Evolutionary conservation across 1,140 invertebrate genomes (phyloP).

Genomic region (Orchesella cincta): DNA sequence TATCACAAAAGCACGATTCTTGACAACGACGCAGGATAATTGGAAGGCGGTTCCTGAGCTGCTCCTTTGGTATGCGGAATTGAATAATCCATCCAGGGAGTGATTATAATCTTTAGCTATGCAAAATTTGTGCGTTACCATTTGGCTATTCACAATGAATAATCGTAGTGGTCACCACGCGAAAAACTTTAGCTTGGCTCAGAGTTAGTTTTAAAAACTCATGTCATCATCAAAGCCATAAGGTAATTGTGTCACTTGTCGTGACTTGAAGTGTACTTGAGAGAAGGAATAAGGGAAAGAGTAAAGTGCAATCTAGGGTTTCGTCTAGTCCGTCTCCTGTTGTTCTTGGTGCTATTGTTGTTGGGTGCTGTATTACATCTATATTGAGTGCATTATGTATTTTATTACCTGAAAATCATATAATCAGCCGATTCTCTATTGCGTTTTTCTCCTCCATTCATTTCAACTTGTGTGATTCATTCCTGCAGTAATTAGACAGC

Average conservation of each 20-base stretch:
- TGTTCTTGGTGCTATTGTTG: too few species aligned
- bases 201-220: not conserved
- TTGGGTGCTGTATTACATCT: not conserved
- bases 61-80: constrained; percentile 5
- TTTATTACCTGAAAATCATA: not conserved
- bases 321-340: too few species aligned
- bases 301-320: not conserved
- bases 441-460: too few species aligned
- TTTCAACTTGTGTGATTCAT: too few species aligned
- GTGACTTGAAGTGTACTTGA: constrained; percentile 16
- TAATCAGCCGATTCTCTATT: too few species aligned
- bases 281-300: not conserved
- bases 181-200: not conserved
- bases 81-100: constrained; percentile 13
- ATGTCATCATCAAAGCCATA: constrained; percentile 3
- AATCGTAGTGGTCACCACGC: too few species aligned
- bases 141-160: too few species aligned
- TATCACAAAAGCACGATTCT: not conserved
- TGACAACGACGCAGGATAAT: not conserved
- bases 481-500: too few species aligned
- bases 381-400: not conserved
- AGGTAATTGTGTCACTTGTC: not conserved
- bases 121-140: too few species aligned
- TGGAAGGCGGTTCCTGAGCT: not conserved
- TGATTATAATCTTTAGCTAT: not conserved